These are phyloP conservation scores for Heliconius hermathena DNA, from an alignment of 1,140 invertebrate genomes.

Conservation along the genomic window DNA sequence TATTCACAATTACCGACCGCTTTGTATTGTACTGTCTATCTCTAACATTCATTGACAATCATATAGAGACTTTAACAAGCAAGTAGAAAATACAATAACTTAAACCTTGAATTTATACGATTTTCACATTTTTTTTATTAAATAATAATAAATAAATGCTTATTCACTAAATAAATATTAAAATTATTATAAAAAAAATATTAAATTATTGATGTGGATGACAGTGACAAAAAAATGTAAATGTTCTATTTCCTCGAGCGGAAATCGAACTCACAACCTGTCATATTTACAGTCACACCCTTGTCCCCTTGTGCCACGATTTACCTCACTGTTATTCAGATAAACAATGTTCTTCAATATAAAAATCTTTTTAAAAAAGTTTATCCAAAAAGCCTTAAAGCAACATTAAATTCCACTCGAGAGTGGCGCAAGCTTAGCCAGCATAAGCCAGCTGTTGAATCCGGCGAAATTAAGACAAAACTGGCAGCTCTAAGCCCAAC, in stretches of 20 bases:
- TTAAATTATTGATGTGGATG: no score
- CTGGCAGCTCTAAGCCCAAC: constrained; percentile 28
- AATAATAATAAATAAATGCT: not conserved
- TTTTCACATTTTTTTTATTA: not conserved
- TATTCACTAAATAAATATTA: no score
- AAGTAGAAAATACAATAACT: constrained; percentile 3
- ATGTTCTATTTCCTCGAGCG: no score
- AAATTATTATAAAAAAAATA: no score
- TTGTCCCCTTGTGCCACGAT: no score
- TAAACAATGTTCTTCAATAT: not conserved
- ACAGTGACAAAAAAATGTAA: no score
- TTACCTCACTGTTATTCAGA: not conserved
- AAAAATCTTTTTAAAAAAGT: not conserved
- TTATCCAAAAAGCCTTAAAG: not conserved
- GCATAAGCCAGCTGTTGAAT: constrained; percentile 9
- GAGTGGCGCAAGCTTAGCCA: not conserved
- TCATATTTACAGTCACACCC: no score
- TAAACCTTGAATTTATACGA: not conserved
- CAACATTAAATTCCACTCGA: not conserved
- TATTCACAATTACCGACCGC: constrained; percentile 25
- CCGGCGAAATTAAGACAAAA: constrained; percentile 28
- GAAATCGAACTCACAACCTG: no score
- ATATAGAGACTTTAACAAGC: constrained; percentile 21
- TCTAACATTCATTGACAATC: constrained; percentile 36
- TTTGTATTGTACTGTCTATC: constrained; percentile 36